Conservation (phyloP, 2,797 vertebrate genomes). For the Sebastes oblongus region DNA sequence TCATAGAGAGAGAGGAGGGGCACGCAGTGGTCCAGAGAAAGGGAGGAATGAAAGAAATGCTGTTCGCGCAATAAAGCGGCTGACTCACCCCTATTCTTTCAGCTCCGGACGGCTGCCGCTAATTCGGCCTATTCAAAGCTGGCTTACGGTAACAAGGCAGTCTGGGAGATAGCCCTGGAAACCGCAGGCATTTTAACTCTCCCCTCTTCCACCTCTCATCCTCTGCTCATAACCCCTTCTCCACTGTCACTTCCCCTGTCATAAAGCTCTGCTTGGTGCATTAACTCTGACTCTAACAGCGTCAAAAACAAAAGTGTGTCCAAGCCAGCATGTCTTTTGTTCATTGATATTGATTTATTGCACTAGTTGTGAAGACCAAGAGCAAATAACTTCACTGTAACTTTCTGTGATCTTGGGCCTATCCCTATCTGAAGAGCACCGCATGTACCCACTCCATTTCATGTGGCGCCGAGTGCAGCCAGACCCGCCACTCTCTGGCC, state of each 20-base stretch:
- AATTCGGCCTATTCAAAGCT: slow-evolving; percentile 77
- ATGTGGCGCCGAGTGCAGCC: slow-evolving; percentile 31
- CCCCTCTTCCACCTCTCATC: not conserved
- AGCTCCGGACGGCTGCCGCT: slow-evolving; percentile 63
- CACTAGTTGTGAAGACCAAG: not conserved
- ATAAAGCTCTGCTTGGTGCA: not conserved
- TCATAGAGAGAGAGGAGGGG: not conserved
- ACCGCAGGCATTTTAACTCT: slow-evolving; percentile 52
- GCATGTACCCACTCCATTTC: slow-evolving; percentile 39
- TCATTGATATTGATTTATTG: not conserved
- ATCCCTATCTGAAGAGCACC: slow-evolving; percentile 18
- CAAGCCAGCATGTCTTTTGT: not conserved
- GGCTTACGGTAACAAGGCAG: slow-evolving; percentile 75
- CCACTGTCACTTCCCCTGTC: not conserved
- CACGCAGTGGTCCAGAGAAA: slow-evolving; percentile 20
- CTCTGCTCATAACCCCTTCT: not conserved
- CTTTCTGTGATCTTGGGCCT: slow-evolving; percentile 25
- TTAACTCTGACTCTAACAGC: not conserved
- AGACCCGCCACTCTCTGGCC: slow-evolving; percentile 53
- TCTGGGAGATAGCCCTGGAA: slow-evolving; percentile 59
- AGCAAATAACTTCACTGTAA: slow-evolving; percentile 1
- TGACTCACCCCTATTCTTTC: slow-evolving; percentile 82
- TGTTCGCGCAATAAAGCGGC: slow-evolving; percentile 74
- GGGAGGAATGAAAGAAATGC: slow-evolving; percentile 66
- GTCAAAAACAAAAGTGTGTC: not conserved